These are phyloP conservation scores for Eurytemora carolleeae DNA, from an alignment of 1,140 invertebrate species.

Conservation along the genomic window DNA sequence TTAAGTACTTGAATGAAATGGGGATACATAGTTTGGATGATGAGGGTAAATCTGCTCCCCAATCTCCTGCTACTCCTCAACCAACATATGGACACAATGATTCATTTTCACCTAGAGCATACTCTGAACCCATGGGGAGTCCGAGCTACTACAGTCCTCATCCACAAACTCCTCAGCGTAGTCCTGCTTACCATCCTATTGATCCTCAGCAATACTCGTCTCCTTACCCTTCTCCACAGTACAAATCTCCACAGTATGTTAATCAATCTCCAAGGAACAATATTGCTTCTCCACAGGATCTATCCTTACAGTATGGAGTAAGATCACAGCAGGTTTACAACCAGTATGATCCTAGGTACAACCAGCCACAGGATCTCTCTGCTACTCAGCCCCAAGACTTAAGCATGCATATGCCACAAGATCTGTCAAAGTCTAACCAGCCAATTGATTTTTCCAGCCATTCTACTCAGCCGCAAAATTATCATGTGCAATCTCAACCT, in stretches of 20 bases:
- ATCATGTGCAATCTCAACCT: background rate
- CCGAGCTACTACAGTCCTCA: background rate
- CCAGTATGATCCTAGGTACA: no score
- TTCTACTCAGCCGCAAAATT: background rate
- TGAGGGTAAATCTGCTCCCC: background rate
- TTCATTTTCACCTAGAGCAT: background rate
- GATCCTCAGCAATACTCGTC: background rate
- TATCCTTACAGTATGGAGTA: background rate
- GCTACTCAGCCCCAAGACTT: background rate
- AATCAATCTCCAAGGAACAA: background rate
- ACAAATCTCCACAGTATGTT: background rate
- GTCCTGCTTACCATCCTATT: background rate
- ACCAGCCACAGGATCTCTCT: background rate
- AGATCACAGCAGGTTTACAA: background rate
- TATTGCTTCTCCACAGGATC: background rate
- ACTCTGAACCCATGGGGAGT: background rate
- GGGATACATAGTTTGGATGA: constrained; percentile 7
- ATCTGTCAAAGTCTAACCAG: background rate
- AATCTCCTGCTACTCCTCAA: background rate
- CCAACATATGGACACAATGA: background rate
- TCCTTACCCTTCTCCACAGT: background rate
- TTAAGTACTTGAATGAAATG: constrained; percentile 11
- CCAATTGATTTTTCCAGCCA: background rate
- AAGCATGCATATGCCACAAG: background rate
- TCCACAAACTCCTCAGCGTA: background rate